Percentiles rank a stretch among this genome's conserved stretches.
Conservation (phyloP, 2,113 vertebrate genomes). For the Tragelaphus buxtoni region DNA sequence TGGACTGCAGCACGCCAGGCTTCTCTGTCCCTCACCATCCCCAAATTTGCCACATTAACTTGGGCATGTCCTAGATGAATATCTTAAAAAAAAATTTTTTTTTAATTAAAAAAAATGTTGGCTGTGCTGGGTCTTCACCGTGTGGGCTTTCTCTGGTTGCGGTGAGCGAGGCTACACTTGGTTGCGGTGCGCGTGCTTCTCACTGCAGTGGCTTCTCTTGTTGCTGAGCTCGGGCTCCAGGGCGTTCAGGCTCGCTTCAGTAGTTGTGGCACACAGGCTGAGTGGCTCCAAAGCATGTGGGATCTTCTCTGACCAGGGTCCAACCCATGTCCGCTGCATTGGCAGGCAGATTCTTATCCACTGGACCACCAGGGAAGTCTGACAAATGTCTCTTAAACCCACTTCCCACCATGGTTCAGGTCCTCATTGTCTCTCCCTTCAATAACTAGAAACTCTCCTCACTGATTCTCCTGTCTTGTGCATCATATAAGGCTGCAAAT, state of each 20-base stretch:
- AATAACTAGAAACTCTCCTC: neutral
- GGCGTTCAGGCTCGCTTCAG: neutral
- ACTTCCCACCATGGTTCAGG: neutral
- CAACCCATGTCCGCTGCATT: neutral
- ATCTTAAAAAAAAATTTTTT: accelerated
- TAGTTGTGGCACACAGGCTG: neutral
- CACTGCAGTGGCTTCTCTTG: neutral
- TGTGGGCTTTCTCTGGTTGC: neutral
- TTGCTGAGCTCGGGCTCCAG: neutral
- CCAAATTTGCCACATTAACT: neutral
- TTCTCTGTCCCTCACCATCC: neutral
- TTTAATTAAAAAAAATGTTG: neutral
- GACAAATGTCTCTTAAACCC: neutral
- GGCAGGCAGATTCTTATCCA: neutral
- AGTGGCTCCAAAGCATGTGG: neutral
- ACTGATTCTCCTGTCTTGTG: neutral
- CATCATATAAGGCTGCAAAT: neutral
- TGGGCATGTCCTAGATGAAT: neutral
- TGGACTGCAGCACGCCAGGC: neutral
- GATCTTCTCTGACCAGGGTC: neutral
- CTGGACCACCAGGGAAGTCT: neutral
- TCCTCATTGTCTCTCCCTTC: neutral
- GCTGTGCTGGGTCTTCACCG: neutral
- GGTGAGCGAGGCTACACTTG: neutral
- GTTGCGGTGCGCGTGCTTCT: neutral